Conservation (phyloP, 1,140 invertebrate species). For the Anthonomus grandis region DNA sequence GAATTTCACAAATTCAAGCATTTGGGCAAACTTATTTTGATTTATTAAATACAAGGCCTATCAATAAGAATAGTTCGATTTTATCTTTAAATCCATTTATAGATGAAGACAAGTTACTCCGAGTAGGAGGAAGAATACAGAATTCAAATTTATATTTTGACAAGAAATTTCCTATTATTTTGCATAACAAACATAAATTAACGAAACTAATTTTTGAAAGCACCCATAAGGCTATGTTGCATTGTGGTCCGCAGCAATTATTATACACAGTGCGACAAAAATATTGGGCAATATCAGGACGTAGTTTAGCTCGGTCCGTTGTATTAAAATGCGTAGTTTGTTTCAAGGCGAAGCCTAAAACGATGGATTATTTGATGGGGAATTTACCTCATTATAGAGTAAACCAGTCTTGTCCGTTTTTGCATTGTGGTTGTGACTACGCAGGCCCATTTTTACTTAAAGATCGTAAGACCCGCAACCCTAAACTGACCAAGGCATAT, state of each 20-base stretch:
- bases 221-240: constrained; percentile 30
- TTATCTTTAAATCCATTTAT: constrained; percentile 29
- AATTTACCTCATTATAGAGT: no score
- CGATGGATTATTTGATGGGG: constrained; percentile 23
- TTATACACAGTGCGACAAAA: constrained; percentile 25
- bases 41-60: constrained; percentile 8
- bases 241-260: constrained; percentile 30
- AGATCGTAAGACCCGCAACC: constrained; percentile 32
- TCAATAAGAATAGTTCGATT: constrained; percentile 14
- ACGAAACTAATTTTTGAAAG: constrained; percentile 28
- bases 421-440: constrained; percentile 44
- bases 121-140: constrained; percentile 36
- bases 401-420: no score
- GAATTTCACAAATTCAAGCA: constrained; percentile 8
- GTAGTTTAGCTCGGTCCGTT: constrained; percentile 10
- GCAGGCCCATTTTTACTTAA: constrained; percentile 42
- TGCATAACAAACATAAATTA: constrained; percentile 31
- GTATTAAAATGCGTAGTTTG: constrained; percentile 31
- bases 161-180: constrained; percentile 34
- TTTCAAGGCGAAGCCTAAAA: constrained; percentile 12
- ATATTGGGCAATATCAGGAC: constrained; percentile 32
- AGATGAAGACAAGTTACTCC: constrained; percentile 17
- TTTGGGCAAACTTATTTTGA: constrained; percentile 6
- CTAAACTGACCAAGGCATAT: constrained; percentile 36
- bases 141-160: constrained; percentile 25